These are phyloP conservation scores for Branchipolynoe longqiensis DNA, from an alignment of 2,888 invertebrate genomes.

Conservation along the genomic window DNA sequence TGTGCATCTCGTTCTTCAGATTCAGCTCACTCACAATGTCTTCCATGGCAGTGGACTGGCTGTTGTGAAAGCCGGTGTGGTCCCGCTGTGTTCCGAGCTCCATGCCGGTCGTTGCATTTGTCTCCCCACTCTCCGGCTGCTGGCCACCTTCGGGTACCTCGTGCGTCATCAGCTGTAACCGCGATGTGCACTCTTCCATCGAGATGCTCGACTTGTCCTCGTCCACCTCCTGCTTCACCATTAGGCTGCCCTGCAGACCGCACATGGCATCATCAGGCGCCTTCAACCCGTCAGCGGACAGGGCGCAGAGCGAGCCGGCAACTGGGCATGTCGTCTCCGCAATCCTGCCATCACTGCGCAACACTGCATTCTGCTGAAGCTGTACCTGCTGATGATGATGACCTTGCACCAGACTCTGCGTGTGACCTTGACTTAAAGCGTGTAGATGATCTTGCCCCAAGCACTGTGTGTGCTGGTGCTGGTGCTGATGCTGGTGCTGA, in stretches of 20 bases:
- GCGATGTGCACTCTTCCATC: slow-evolving; percentile 15
- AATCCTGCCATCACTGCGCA: not conserved
- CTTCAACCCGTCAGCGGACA: too few species aligned
- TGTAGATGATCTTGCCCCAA: slow-evolving; percentile 37
- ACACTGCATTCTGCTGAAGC: not conserved
- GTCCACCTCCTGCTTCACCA: slow-evolving; percentile 8
- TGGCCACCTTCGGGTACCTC: not conserved
- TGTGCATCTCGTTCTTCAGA: slow-evolving; percentile 55
- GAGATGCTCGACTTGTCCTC: slow-evolving; percentile 20
- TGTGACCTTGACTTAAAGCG: too few species aligned
- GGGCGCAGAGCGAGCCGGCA: too few species aligned
- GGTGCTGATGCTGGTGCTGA: too few species aligned
- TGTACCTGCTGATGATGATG: slow-evolving; percentile 8
- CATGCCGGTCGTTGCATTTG: slow-evolving; percentile 6
- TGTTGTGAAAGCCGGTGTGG: not conserved
- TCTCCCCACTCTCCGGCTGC: not conserved
- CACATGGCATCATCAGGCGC: too few species aligned
- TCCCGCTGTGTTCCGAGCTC: not conserved
- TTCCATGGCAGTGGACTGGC: slow-evolving; percentile 14
- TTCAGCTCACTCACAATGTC: slow-evolving; percentile 51
- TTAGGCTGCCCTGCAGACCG: not conserved
- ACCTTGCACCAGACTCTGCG: slow-evolving; percentile 15
- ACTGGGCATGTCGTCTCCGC: too few species aligned
- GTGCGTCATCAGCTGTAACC: slow-evolving; percentile 6
- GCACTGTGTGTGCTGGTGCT: not conserved